Percentiles rank a stretch among this genome's conserved stretches.
These are phyloP conservation scores for Cheilosia grossa DNA, from an alignment of 2,888 invertebrate species.

Conservation along the genomic window DNA sequence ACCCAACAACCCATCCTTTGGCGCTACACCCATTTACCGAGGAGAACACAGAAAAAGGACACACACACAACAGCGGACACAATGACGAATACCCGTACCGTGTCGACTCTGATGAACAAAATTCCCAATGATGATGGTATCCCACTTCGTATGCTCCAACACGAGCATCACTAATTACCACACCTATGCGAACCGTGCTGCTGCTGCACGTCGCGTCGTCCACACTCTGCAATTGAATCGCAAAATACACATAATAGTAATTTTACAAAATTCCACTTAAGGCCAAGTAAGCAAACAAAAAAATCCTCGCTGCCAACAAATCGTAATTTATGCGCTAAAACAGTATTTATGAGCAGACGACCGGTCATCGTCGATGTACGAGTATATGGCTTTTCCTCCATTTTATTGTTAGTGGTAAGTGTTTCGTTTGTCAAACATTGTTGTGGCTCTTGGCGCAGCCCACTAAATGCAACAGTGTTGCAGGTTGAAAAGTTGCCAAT, in stretches of 20 bases:
- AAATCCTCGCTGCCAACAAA: slow-evolving; percentile 22
- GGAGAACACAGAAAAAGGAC: background rate
- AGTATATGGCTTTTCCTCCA: slow-evolving; percentile 6
- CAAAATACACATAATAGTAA: slow-evolving; percentile 7
- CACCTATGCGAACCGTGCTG: slow-evolving; percentile 46
- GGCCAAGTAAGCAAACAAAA: background rate
- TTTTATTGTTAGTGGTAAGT: slow-evolving; percentile 34
- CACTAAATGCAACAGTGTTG: slow-evolving; percentile 27
- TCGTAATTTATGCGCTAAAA: slow-evolving; percentile 50
- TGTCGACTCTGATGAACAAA: slow-evolving; percentile 3
- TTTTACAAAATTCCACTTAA: slow-evolving; percentile 4
- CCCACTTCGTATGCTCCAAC: slow-evolving; percentile 48
- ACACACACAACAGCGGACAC: background rate
- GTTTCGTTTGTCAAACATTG: slow-evolving; percentile 44
- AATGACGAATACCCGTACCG: slow-evolving; percentile 9
- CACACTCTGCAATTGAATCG: slow-evolving; percentile 24
- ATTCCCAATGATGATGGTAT: slow-evolving; percentile 26
- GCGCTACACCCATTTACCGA: slow-evolving; percentile 14
- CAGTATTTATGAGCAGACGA: slow-evolving; percentile 41
- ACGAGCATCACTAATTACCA: slow-evolving; percentile 69
- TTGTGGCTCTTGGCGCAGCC: background rate
- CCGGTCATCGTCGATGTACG: slow-evolving; percentile 38
- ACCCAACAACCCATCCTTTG: slow-evolving; percentile 38
- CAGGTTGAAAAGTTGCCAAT: slow-evolving; percentile 1
- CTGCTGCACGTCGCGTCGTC: background rate